Evolutionary conservation across 2,797 vertebrate species (phyloP), one percentile per base, ranked within the genome.

Genomic region (Rhyacichthys aspro): DNA sequence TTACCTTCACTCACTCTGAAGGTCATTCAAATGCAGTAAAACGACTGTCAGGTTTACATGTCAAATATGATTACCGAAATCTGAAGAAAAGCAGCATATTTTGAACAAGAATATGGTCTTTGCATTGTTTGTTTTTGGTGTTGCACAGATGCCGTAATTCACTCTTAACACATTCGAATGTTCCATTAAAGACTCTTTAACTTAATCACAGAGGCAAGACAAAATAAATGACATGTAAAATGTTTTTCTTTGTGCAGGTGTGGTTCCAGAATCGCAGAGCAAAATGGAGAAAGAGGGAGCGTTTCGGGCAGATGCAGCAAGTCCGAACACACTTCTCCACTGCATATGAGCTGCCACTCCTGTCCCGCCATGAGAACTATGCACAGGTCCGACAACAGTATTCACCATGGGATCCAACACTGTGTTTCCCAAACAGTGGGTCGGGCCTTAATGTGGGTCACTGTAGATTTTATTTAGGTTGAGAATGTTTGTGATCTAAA

Each of bases 281-380:
- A 0, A 99, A 99, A 65, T 99, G 98, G 98, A 94, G 97, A 68
- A 99, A 99, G 90, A 86, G 98, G 72, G 97, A 99, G 58, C 92
- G 98, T n/a, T 99, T 99, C 0, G 98, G 98, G 28, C 98, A 99
- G 87, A 99, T 99, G 97, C 98, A 99, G 87, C 98, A 99, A 89
- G 98, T 99, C 76, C 94, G 97, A 32, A 98, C 96, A 5, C 98
- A 99, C 86, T 99, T 99, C 91, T 96, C 97, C 66, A 94, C 95
- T 0, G 94, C 97, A 44, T 99, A 99, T 0, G 97, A 99, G 89
- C 86, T 99, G 76, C 98, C 98, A 7, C 94, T 99, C 42, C 93
- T 99, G 73, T 95, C 96, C 11, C 93, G 96, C n/a, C 95, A 95
- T 0, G 98, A 99, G 89, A 99, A 96, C 87, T 99, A 99, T 0